Evolutionary conservation across 2,113 vertebrate species (phyloP), one percentile per base, ranked within the genome.

Genomic region (Percina caprodes): DNA sequence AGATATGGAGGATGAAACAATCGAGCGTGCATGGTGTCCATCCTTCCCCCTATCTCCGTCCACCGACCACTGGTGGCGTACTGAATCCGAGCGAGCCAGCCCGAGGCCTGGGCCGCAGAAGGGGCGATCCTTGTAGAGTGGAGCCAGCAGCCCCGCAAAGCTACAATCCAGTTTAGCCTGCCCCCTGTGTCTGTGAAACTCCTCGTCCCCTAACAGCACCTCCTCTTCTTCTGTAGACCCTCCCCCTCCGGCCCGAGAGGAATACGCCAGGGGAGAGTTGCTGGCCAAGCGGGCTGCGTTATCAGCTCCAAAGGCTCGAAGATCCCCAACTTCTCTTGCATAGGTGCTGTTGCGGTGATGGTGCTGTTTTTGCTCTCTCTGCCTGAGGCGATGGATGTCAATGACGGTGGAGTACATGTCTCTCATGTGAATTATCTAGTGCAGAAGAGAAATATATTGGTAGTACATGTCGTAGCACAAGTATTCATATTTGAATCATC

Each of bases 381-480:
- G 90, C 79, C 96, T 94, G 69, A 98, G 94, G 4, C 96, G 96
- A 82, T 99, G 99, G 90, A 99, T 96, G 92, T 99, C 99, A 39
- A 99, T 99, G 88, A 99, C 97, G 0, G 99, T 99, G 77, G 99
- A 99, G 86, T 99, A 99, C 94, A 99, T 99, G 92, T 99, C 99
- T 89, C 97, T 95, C 98, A 99, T 99, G 87, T 99, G 99, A 91
- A 99, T 99, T 73, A 99, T 96, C 93, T 94, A 59, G 24, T 13
- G 56, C n/a, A 69, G 56, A 74, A 30, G 2, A 68, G 7, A 69
- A 67, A 65, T 14, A 4, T 26, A 61, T 62, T n/a, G 77, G 24
- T n/a, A 51, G 15, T 39, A 39, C 35, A 39, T 39, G 35, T 35
- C 35, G 35, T 0, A 49, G 39, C n/a, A 69, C 42, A 13, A 15